Conservation (phyloP, 2,797 vertebrate species). For the Vipera latastei region DNA sequence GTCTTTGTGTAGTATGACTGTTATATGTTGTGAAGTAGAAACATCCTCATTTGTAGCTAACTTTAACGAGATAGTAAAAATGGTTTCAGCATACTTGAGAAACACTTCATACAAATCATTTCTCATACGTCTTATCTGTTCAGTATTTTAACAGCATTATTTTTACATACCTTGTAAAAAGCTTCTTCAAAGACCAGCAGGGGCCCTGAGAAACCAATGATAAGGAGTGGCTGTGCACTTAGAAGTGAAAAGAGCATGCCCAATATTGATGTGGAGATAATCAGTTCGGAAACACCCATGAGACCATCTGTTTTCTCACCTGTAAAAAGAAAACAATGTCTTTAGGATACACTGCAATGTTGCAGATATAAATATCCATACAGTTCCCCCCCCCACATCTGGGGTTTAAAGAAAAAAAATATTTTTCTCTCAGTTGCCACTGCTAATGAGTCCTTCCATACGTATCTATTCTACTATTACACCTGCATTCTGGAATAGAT, state of each 20-base stretch:
- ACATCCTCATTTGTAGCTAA: background rate
- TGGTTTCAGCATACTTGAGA: background rate
- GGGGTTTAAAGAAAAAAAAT: background rate
- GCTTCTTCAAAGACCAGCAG: constrained; percentile 96
- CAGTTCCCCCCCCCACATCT: background rate
- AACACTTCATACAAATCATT: background rate
- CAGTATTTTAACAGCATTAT: background rate
- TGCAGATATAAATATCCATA: background rate
- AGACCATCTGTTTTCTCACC: constrained; percentile 96
- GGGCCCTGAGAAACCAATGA: constrained; percentile 95
- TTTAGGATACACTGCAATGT: background rate
- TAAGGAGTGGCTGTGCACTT: constrained; percentile 91
- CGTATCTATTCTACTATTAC: background rate
- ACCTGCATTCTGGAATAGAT: background rate
- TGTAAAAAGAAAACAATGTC: constrained; percentile 59
- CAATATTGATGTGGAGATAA: constrained; percentile 90
- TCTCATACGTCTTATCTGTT: background rate
- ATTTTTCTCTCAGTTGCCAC: background rate
- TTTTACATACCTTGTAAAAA: constrained; percentile 86
- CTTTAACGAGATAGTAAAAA: background rate
- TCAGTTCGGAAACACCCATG: constrained; percentile 96
- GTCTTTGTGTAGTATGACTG: background rate
- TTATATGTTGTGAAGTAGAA: background rate
- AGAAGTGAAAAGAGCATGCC: constrained; percentile 91
- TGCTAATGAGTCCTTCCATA: background rate